Base-by-base conservation (phyloP, 2,797 vertebrate species). In the Gymnoscopelus microlampas region DNA sequence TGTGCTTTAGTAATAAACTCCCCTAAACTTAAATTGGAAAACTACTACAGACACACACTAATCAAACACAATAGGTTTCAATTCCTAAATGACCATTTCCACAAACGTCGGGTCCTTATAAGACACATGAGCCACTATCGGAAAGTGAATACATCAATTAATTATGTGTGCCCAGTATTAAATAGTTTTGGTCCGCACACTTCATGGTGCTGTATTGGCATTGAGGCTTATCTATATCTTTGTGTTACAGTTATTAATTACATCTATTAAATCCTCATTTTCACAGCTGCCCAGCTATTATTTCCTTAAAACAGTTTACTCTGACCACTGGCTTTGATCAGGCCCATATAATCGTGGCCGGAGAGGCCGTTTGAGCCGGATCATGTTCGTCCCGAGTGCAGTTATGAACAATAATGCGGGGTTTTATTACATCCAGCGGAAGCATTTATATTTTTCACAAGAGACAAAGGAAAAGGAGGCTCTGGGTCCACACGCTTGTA, bases 401-500 rank as follows among this genome's bases (percentile, higher is more conserved):
- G 88, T 92, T 87, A 90, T 91, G 85, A 91, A 92, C 86, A 92
- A 92, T 90, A 92, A 92, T 80, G 85, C 88, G 80, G 87, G 63
- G 82, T 93, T 94, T 93, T 92, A 94, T 92, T 93, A 90, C 91
- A 90, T 89, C 84, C 85, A 92, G 87, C 87, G 89, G 91, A 94
- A 92, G 86, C 79, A 82, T 93, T 94, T 93, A 92, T 93, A 92
- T 93, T 93, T 94, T 93, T 87, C 92, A 93, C 87, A 50, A 88
- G 88, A 93, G 91, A 93, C 91, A 90, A 90, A 91, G 73, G 80
- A 84, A 78, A 80, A 73, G 63, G 70, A 70, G 74, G 54, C 55
- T 69, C 47, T 9, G 8, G 65, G 78, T 80, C 76, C 79, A 70
- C 80, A 67, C 66, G 68, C 67, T 62, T 73, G 51, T 50, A 68